phyloP scores from a whole-genome alignment of 2,888 invertebrate genomes.

The Yponomeuta sedellus region DNA sequence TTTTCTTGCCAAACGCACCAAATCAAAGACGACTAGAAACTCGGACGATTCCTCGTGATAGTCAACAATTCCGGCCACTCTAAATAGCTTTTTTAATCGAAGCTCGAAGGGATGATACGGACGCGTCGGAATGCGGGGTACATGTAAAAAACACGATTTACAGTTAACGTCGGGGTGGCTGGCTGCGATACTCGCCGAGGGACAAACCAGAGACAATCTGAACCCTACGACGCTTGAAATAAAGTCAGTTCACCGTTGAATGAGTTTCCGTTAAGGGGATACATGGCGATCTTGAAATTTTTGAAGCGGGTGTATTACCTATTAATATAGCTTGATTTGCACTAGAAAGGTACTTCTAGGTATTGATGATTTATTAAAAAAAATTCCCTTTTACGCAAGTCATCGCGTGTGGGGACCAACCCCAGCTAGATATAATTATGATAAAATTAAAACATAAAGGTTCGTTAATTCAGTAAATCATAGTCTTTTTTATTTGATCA shows the following conservation, averaged over 20 bases:
- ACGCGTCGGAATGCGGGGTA: slow-evolving; percentile 59
- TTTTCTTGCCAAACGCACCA: neutral
- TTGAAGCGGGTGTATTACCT: no score
- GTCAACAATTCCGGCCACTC: neutral
- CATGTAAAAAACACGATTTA: slow-evolving; percentile 58
- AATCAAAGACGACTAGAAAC: neutral
- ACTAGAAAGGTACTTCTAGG: no score
- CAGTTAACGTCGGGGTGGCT: slow-evolving; percentile 62
- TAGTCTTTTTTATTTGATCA: no score
- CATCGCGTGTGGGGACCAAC: no score
- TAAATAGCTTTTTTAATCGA: neutral
- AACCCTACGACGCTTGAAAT: neutral
- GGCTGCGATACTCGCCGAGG: neutral
- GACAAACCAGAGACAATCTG: neutral
- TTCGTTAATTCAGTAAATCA: no score
- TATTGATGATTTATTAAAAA: no score
- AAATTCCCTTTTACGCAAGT: no score
- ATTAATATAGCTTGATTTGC: no score
- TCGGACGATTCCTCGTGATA: neutral
- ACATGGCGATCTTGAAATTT: no score
- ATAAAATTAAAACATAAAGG: no score
- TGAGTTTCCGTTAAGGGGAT: no score
- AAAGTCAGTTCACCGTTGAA: neutral
- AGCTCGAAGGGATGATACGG: slow-evolving; percentile 20
- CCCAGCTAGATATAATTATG: no score